Conservation (phyloP, 2,888 invertebrate genomes). For the Eudemis profundana region DNA sequence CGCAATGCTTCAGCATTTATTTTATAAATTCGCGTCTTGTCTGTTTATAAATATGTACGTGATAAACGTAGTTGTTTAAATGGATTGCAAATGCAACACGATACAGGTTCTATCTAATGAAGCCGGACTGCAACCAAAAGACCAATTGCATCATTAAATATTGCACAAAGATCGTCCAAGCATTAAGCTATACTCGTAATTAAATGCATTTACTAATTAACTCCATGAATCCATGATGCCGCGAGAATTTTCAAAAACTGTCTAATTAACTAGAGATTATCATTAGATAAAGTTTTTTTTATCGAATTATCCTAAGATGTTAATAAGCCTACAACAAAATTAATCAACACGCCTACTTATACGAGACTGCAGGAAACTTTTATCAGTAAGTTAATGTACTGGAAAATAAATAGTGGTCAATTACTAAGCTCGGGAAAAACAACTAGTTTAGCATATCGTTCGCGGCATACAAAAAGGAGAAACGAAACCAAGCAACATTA, state of each 20-base stretch:
- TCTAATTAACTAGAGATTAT: not conserved
- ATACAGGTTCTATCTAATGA: not conserved
- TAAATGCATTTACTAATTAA: not conserved
- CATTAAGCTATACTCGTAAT: not conserved
- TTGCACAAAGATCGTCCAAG: conserved; percentile 20
- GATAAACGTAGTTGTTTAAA: not conserved
- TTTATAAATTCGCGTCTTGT: no score
- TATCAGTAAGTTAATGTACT: conserved; percentile 19
- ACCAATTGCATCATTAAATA: conserved; percentile 2
- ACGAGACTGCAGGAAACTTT: not conserved
- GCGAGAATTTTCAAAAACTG: not conserved
- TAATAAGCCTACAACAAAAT: not conserved
- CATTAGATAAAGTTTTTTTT: no score
- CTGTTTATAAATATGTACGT: not conserved
- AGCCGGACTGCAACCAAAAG: conserved; percentile 5
- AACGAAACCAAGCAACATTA: not conserved
- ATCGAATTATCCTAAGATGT: not conserved
- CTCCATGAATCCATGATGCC: not conserved
- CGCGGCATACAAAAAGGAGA: not conserved
- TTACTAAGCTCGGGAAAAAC: conserved; percentile 1
- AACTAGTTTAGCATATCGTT: not conserved
- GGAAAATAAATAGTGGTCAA: conserved; percentile 6
- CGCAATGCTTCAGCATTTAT: no score
- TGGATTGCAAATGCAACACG: not conserved
- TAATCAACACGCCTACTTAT: conserved; percentile 10